Evolutionary conservation across 2,113 vertebrate species (phyloP), one percentile per base, ranked within the genome.

Genomic region (Danionella cerebrum): DNA sequence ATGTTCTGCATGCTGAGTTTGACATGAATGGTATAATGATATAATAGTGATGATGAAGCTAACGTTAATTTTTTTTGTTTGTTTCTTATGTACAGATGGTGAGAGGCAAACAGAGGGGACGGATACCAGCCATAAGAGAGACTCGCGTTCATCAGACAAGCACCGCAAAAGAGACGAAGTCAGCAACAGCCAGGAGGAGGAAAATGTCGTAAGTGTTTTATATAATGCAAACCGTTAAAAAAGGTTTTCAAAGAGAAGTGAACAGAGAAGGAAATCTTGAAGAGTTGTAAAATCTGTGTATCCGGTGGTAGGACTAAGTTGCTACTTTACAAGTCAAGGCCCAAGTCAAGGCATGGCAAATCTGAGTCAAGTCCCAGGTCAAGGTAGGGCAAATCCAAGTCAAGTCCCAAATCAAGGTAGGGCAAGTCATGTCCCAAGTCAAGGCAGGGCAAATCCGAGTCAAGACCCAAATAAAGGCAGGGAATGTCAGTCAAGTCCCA

Each of bases 161-260:
- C 85, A 79, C 5, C 85, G 84, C 70, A 90, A 84, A 71, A 81
- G 68, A 0, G 91, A 94, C 68, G 95, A 97, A 52, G 89, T 89
- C 73, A 95, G 94, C 0, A 93, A 97, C 87, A 97, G 95, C 74
- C 86, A 0, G 0, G 96, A 97, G 86, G 96, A 97, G 86, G 95
- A 98, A 2, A 92, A 94, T 48, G 86, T 73, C 1, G 58, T 60
- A 29, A 45, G 58, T 11, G 10, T 16, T 51, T 29, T 51, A 13
- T 50, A n/a, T 27, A 1, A 4, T 16, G 14, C 25, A 51, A 10
- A 16, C 7, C 8, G 47, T 25, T 24, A 14, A 8, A n/a, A 27
- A 24, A 27, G 14, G 24, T 51, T 21, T 7, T 33, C 9, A 33
- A 4, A 4, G 7, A 31, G 3, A 31, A 31, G 29, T 31, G 29